Percentiles rank a stretch among this genome's conserved stretches.
Evolutionary conservation across 2,888 invertebrate genomes (phyloP).

Genomic region (Oxyscelio sp.): DNA sequence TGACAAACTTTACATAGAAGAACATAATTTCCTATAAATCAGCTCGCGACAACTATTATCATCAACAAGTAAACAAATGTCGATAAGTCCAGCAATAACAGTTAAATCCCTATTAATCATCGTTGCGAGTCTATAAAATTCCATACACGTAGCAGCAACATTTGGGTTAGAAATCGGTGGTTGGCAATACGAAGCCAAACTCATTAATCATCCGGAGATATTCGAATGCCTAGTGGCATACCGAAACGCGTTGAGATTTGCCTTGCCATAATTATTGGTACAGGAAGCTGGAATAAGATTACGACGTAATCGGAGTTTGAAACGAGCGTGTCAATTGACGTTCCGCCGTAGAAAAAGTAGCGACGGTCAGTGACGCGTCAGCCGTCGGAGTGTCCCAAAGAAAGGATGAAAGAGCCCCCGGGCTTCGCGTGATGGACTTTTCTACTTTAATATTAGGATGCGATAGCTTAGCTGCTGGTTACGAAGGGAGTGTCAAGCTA

Average conservation of each 20-base stretch:
- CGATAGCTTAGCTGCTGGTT: constrained; percentile 82
- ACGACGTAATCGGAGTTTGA: constrained; percentile 10
- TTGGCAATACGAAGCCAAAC: constrained; percentile 22
- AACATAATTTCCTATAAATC: no score
- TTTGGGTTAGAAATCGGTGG: constrained; percentile 39
- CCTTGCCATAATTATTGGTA: constrained; percentile 38
- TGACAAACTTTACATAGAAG: no score
- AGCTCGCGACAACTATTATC: no score
- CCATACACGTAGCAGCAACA: constrained; percentile 4
- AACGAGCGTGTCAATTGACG: constrained; percentile 20
- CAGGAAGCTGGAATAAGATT: constrained; percentile 17
- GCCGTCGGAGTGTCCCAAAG: neutral
- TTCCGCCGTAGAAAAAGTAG: constrained; percentile 29
- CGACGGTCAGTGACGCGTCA: constrained; percentile 42
- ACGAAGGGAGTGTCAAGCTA: constrained; percentile 80
- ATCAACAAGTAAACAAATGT: constrained; percentile 26
- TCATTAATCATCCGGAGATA: constrained; percentile 56
- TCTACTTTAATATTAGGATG: constrained; percentile 83
- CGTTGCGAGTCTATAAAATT: constrained; percentile 39
- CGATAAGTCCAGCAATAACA: constrained; percentile 28
- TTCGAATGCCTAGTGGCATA: constrained; percentile 32
- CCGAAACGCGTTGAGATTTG: constrained; percentile 21
- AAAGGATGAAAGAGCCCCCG: neutral
- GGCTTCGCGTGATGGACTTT: constrained; percentile 62
- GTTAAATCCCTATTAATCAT: constrained; percentile 52